A percentile compares a stretch with the other conserved stretches of the same genome.
Conservation (phyloP, 2,888 invertebrate genomes). For the Ectemnius lituratus region DNA sequence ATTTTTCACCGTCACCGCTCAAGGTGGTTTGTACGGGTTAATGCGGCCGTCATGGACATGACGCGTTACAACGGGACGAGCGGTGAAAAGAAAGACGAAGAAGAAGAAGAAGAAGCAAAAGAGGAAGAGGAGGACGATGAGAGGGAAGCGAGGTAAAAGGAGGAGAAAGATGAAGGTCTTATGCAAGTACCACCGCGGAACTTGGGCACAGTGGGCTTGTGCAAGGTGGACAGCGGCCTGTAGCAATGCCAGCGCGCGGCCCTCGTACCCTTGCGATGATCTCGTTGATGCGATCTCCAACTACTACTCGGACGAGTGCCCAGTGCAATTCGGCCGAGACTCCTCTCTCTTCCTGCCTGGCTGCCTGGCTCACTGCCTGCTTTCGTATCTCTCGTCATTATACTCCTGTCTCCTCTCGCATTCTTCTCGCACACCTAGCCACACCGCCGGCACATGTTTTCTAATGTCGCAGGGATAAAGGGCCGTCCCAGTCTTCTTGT, state of each 20-base stretch:
- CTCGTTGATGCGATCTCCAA: conserved; percentile 68
- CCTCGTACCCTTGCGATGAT: conserved; percentile 67
- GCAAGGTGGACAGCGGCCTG: conserved; percentile 47
- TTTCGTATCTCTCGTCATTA: conserved; percentile 2
- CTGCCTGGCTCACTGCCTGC: conserved; percentile 19
- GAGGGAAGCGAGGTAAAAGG: conserved; percentile 12
- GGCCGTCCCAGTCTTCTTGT: too few relatives aligned
- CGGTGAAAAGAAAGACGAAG: neutral
- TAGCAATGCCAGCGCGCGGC: conserved; percentile 38
- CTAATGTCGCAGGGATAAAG: too few relatives aligned
- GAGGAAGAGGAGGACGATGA: conserved; percentile 10
- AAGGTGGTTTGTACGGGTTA: conserved; percentile 52
- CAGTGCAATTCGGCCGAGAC: conserved; percentile 39
- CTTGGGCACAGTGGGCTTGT: conserved; percentile 31
- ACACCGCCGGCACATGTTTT: too few relatives aligned
- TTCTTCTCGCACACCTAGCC: too few relatives aligned
- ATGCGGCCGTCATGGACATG: conserved; percentile 42
- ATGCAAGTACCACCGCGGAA: conserved; percentile 41
- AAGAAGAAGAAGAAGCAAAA: conserved; percentile 6
- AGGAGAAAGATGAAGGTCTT: conserved; percentile 43
- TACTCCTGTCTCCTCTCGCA: neutral
- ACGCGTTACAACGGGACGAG: conserved; percentile 46
- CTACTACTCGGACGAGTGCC: conserved; percentile 48
- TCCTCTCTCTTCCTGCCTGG: conserved; percentile 30
- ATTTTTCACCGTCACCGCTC: conserved; percentile 30